phyloP scores from a whole-genome alignment of 2,113 vertebrate genomes.

The Electrona antarctica region DNA sequence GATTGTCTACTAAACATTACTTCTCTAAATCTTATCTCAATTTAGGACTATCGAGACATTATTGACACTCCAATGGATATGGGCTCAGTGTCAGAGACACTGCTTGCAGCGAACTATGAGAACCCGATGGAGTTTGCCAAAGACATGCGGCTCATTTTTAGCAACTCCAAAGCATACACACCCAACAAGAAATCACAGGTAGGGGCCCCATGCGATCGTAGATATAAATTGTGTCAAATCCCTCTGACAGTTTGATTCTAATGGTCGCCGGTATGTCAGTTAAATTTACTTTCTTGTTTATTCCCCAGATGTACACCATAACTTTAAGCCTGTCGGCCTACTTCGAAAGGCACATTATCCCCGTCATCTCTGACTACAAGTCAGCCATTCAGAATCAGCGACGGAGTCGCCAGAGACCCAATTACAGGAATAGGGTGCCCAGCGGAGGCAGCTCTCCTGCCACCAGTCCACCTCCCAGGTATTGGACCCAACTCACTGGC shows the following conservation, averaged over 20 bases:
- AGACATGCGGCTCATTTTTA: conserved; percentile 95
- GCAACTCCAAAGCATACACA: conserved; percentile 97
- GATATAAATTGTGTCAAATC: background rate
- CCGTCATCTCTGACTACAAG: conserved; percentile 93
- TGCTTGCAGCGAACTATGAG: conserved; percentile 88
- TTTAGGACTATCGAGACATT: conserved; percentile 91
- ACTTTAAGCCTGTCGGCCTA: conserved; percentile 94
- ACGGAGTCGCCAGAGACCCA: conserved; percentile 80
- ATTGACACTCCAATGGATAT: conserved; percentile 97
- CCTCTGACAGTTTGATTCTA: background rate
- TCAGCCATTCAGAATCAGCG: conserved; percentile 89
- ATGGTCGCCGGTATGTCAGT: background rate
- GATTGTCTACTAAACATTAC: background rate
- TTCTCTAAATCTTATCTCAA: background rate
- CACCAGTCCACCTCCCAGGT: conserved; percentile 85
- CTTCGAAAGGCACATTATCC: conserved; percentile 93
- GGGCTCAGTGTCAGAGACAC: conserved; percentile 91
- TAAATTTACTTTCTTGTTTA: conserved; percentile 11
- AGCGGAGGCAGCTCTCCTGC: conserved; percentile 87
- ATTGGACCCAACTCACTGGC: conserved; percentile 19
- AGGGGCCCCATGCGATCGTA: background rate
- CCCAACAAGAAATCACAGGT: conserved; percentile 98
- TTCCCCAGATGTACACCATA: conserved; percentile 92
- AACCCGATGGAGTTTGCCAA: conserved; percentile 95
- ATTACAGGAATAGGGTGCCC: conserved; percentile 86